Evolutionary conservation across 2,797 vertebrate species (phyloP).

Genomic region (Leptodactylus fallax): DNA sequence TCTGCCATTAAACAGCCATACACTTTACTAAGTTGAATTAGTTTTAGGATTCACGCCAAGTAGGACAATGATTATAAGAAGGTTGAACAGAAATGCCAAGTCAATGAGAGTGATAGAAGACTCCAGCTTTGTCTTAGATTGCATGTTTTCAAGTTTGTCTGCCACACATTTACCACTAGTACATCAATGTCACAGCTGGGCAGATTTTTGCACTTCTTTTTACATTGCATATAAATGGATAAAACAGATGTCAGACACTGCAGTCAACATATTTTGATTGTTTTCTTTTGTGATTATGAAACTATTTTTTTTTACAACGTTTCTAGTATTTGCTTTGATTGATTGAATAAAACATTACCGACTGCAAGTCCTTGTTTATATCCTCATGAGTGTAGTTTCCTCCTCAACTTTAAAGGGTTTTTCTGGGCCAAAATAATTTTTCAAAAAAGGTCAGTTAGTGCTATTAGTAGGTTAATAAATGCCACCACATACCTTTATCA

Average conservation of each 20-base stretch:
- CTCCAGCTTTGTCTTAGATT: slow-evolving; percentile 26
- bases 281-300: neutral
- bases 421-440: too few species aligned
- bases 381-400: neutral
- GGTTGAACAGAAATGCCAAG: slow-evolving; percentile 39
- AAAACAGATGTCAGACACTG: neutral
- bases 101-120: slow-evolving; percentile 50
- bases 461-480: too few species aligned
- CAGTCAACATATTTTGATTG: neutral
- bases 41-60: slow-evolving; percentile 43
- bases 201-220: neutral
- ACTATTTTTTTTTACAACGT: slow-evolving; percentile 19
- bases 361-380: slow-evolving; percentile 23
- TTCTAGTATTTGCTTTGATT: neutral
- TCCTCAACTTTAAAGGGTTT: neutral
- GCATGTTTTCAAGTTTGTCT: neutral
- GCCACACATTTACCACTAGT: slow-evolving; percentile 24
- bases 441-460: too few species aligned
- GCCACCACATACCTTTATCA: too few species aligned
- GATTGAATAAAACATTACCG: neutral
- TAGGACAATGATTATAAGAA: slow-evolving; percentile 37
- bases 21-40: slow-evolving; percentile 45
- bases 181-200: neutral
- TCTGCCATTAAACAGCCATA: slow-evolving; percentile 48
- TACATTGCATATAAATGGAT: neutral